These are phyloP conservation scores for Myotis davidii DNA, from an alignment of 2,113 vertebrate genomes.

Conservation along the genomic window DNA sequence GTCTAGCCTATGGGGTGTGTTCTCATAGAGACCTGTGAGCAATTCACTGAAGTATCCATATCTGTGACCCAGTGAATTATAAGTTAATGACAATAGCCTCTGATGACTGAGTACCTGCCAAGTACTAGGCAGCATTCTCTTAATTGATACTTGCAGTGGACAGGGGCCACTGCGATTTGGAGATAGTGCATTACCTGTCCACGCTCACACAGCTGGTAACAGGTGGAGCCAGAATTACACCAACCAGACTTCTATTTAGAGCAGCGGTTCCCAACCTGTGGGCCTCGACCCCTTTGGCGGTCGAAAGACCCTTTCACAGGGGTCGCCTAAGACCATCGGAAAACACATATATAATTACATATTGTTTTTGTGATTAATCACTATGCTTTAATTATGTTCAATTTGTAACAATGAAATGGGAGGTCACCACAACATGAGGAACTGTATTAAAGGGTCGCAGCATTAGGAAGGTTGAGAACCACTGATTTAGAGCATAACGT, in stretches of 20 bases:
- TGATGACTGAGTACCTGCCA: background rate
- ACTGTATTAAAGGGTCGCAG: too few relatives aligned
- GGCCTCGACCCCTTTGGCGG: too few relatives aligned
- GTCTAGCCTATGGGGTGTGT: background rate
- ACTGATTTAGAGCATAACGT: background rate
- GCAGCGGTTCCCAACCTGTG: too few relatives aligned
- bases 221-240: background rate
- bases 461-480: too few relatives aligned
- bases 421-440: too few relatives aligned
- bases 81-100: background rate
- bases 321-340: too few relatives aligned
- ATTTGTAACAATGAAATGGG: too few relatives aligned
- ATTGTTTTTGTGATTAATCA: too few relatives aligned
- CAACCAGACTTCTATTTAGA: background rate
- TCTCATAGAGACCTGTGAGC: background rate
- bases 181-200: background rate
- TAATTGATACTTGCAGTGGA: background rate
- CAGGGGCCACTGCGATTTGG: background rate
- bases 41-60: rapidly evolving
- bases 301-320: too few relatives aligned
- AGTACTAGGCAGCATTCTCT: background rate
- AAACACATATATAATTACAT: too few relatives aligned
- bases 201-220: rapidly evolving
- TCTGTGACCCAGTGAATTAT: background rate
- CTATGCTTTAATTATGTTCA: too few relatives aligned